Evolutionary conservation across 2,888 invertebrate species (phyloP).

Genomic region (Drosophila heteroneura): DNA sequence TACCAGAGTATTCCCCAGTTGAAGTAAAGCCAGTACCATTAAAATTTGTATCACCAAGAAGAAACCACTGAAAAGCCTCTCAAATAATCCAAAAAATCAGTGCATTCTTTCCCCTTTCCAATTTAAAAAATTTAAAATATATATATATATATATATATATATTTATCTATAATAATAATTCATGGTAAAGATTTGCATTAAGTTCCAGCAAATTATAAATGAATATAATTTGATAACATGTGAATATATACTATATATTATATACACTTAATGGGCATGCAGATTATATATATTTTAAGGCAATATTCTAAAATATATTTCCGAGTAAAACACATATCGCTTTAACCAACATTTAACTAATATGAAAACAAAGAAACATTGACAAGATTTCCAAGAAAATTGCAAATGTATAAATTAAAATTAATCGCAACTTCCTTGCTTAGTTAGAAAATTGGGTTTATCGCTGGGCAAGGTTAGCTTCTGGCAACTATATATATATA

Average conservation of each 20-base stretch:
- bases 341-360: not conserved
- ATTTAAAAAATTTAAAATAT: not conserved
- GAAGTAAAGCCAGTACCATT: not conserved
- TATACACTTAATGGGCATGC: not conserved
- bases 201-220: not conserved
- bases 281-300: not conserved
- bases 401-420: not conserved
- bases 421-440: slow-evolving; percentile 1
- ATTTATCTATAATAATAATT: too few species aligned
- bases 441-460: slow-evolving; percentile 8
- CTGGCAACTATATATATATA: not conserved
- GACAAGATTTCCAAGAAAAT: slow-evolving; percentile 5
- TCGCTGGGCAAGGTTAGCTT: not conserved
- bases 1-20: not conserved
- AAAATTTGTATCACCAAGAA: too few species aligned
- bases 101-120: not conserved
- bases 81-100: not conserved
- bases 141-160: too few species aligned
- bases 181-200: not conserved
- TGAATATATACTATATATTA: too few species aligned
- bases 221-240: not conserved
- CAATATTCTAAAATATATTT: not conserved
- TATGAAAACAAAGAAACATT: not conserved
- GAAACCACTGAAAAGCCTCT: not conserved
- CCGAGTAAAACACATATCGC: not conserved